Percentiles rank a stretch among this genome's conserved stretches.
These are phyloP conservation scores for Cephus spinipes DNA, from an alignment of 2,888 invertebrate species.

Conservation along the genomic window DNA sequence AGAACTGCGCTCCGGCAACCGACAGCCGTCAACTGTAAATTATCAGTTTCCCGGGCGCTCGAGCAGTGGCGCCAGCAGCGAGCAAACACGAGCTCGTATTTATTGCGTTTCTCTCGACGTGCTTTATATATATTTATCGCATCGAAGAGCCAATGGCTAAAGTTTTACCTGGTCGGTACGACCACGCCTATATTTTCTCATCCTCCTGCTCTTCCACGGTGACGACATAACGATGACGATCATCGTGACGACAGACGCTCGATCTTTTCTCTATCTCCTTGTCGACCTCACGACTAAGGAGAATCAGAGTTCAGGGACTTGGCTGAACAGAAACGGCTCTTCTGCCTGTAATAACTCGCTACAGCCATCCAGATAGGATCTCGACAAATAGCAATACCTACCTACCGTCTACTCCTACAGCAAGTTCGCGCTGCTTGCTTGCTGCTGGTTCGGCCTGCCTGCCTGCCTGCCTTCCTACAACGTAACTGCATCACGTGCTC, in stretches of 20 bases:
- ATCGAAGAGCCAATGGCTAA: not conserved
- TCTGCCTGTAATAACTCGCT: constrained; percentile 59
- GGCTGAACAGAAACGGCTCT: constrained; percentile 41
- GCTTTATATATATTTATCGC: not conserved
- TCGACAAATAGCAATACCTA: constrained; percentile 61
- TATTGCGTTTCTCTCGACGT: not conserved
- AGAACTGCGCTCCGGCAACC: not conserved
- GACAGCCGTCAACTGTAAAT: constrained; percentile 20
- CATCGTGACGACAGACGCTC: not conserved
- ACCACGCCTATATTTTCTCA: not conserved
- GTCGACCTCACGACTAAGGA: not conserved
- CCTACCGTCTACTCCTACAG: constrained; percentile 36
- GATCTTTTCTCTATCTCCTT: not conserved
- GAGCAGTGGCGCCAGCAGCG: constrained; percentile 1
- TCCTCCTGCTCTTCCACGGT: not conserved
- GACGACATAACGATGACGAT: not conserved
- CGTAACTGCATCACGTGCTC: constrained; percentile 9
- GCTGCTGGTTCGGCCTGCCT: not conserved
- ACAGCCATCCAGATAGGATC: constrained; percentile 59
- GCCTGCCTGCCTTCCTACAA: not conserved
- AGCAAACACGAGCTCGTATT: constrained; percentile 4
- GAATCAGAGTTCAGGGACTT: constrained; percentile 39
- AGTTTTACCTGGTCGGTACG: not conserved
- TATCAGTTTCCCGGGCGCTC: constrained; percentile 14
- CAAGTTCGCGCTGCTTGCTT: constrained; percentile 1